phyloP scores from a whole-genome alignment of 2,113 vertebrate genomes.

The Podiceps cristatus region DNA sequence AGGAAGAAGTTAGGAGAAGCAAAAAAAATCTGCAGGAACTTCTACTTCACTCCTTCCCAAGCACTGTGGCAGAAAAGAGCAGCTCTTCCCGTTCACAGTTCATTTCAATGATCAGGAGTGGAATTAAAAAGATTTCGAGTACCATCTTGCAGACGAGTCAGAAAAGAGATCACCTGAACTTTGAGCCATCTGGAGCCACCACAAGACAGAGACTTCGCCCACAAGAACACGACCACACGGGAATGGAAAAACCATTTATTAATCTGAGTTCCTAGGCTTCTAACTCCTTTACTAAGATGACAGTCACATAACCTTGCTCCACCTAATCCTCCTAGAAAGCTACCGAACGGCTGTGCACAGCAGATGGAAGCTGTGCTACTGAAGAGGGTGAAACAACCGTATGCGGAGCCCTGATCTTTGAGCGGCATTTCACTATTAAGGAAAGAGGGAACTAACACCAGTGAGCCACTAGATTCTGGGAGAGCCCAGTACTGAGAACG shows the following conservation, averaged over 20 bases:
- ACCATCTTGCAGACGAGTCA: not conserved
- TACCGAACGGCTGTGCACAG: accelerated
- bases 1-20: not conserved
- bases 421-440: accelerated
- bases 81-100: not conserved
- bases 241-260: not conserved
- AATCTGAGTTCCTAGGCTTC: not conserved
- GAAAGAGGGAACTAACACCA: not conserved
- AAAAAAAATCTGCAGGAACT: not conserved
- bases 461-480: not conserved
- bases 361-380: not conserved
- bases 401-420: not conserved
- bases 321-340: not conserved
- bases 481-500: not conserved
- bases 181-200: not conserved
- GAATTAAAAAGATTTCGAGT: not conserved
- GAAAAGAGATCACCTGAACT: not conserved
- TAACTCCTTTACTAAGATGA: not conserved
- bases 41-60: not conserved
- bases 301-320: not conserved
- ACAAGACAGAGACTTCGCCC: not conserved
- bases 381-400: not conserved
- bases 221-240: not conserved
- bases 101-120: not conserved
- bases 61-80: not conserved